Percentiles rank a stretch among this genome's conserved stretches.
Evolutionary conservation across 2,888 invertebrate species (phyloP).

Genomic region (Caenorhabditis sp.): DNA sequence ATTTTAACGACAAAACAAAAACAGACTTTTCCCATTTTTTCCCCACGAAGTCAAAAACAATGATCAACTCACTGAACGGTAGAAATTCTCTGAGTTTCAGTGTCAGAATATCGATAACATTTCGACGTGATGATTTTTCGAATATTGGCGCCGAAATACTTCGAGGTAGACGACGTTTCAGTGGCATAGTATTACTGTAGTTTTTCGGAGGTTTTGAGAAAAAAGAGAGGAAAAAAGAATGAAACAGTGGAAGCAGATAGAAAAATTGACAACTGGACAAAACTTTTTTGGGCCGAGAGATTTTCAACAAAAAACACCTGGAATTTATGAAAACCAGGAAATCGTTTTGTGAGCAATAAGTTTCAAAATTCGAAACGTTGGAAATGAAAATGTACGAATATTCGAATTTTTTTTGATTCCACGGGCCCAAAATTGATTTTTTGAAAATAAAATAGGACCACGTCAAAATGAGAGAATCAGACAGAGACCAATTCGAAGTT

Average conservation of each 20-base stretch:
- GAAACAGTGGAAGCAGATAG: constrained; percentile 1
- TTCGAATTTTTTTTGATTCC: too few relatives aligned
- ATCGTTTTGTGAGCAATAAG: too few relatives aligned
- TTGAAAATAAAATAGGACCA: too few relatives aligned
- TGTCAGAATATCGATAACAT: constrained; percentile 34
- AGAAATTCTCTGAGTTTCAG: constrained; percentile 33
- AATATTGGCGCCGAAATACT: constrained; percentile 49
- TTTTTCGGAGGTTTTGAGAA: background rate
- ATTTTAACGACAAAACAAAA: background rate
- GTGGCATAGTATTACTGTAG: constrained; percentile 12
- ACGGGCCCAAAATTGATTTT: too few relatives aligned
- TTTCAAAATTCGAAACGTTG: too few relatives aligned
- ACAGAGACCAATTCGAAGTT: too few relatives aligned
- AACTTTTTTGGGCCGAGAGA: too few relatives aligned
- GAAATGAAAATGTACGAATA: too few relatives aligned
- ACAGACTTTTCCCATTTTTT: background rate
- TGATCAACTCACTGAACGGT: constrained; percentile 39
- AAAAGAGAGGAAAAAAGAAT: background rate
- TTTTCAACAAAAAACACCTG: too few relatives aligned
- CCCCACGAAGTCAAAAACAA: background rate
- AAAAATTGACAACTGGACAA: background rate
- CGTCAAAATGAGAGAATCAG: too few relatives aligned
- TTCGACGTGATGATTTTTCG: constrained; percentile 40
- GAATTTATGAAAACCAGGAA: too few relatives aligned
- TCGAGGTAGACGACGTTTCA: constrained; percentile 44